A percentile compares a stretch with the other conserved stretches of the same genome.
Evolutionary conservation across 1,140 invertebrate genomes (phyloP).

Genomic region (Macrosteles quadrilineatus): DNA sequence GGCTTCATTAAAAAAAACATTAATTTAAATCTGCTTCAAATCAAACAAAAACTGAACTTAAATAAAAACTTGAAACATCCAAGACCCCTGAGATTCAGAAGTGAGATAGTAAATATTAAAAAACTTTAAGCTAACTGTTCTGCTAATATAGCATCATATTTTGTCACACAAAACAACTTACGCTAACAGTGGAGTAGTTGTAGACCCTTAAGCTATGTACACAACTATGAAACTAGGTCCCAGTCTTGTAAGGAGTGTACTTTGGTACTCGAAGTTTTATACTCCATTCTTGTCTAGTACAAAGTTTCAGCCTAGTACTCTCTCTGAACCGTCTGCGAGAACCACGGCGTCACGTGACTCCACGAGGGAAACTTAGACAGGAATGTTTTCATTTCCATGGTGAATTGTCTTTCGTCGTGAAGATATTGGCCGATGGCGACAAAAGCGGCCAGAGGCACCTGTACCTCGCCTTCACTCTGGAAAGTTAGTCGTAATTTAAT

Average conservation of each 20-base stretch:
- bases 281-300: background rate
- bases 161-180: too few relatives aligned
- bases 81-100: too few relatives aligned
- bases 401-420: conserved; percentile 58
- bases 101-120: too few relatives aligned
- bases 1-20: too few relatives aligned
- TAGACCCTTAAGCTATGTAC: background rate
- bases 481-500: too few relatives aligned
- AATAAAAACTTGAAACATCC: too few relatives aligned
- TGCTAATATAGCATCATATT: too few relatives aligned
- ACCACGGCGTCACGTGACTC: conserved; percentile 60
- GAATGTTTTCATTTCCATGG: conserved; percentile 54
- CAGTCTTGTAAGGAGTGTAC: background rate
- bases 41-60: too few relatives aligned
- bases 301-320: background rate
- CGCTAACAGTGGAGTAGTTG: background rate
- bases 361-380: conserved; percentile 58
- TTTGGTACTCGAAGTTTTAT: background rate
- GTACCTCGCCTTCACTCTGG: conserved; percentile 1
- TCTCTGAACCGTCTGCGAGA: conserved; percentile 40
- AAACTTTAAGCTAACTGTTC: too few relatives aligned
- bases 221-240: background rate
- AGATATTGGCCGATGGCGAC: conserved; percentile 62
- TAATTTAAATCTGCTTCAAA: too few relatives aligned
- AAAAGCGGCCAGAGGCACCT: conserved; percentile 47